These are phyloP conservation scores for Xanthorhoe designata DNA, from an alignment of 2,888 invertebrate genomes.

Conservation along the genomic window DNA sequence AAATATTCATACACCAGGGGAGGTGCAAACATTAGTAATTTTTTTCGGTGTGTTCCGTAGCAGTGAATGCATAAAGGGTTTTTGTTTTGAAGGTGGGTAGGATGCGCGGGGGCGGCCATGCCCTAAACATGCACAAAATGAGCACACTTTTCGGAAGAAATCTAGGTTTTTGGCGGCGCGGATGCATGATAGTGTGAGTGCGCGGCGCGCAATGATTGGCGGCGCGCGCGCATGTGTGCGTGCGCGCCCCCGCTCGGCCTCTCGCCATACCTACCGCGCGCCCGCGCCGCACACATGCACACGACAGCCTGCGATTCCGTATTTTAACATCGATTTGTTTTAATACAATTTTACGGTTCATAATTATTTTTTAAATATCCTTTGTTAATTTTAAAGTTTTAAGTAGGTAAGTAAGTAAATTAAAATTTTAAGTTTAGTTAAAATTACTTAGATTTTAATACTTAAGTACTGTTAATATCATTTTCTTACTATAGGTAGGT, in stretches of 20 bases:
- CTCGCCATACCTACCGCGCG: conserved; percentile 58
- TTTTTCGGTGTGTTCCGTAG: conserved; percentile 59
- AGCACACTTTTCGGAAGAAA: conserved; percentile 66
- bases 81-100: conserved; percentile 45
- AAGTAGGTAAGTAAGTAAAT: no score
- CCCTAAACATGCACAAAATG: conserved; percentile 76
- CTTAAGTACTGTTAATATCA: no score
- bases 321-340: conserved; percentile 19
- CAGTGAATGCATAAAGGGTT: conserved; percentile 26
- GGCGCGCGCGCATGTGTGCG: conserved; percentile 63
- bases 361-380: not conserved
- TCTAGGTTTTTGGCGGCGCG: conserved; percentile 63
- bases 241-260: conserved; percentile 74
- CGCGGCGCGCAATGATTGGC: conserved; percentile 71
- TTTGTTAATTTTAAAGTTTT: not conserved
- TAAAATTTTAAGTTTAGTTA: not conserved
- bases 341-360: conserved; percentile 14
- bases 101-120: conserved; percentile 68
- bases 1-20: conserved; percentile 52
- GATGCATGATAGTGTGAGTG: conserved; percentile 61
- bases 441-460: not conserved
- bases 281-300: conserved; percentile 37
- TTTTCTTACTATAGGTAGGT: no score
- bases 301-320: conserved; percentile 33
- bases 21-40: conserved; percentile 65